phyloP scores from a whole-genome alignment of 2,797 vertebrate genomes.

The Peromyscus nudipes region DNA sequence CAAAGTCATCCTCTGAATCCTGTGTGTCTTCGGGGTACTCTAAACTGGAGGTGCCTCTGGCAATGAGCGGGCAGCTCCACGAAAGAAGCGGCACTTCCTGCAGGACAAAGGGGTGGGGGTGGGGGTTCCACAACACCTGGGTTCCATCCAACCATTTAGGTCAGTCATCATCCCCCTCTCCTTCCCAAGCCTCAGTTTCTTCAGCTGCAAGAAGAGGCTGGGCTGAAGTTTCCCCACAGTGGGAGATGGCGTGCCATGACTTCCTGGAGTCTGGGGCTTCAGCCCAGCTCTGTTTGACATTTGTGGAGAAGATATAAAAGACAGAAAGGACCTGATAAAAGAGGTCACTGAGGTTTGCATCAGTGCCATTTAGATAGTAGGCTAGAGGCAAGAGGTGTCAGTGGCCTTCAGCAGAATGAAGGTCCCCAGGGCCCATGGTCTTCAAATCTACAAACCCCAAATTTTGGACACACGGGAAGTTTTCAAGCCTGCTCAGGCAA shows the following conservation, averaged over 20 bases:
- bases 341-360: not conserved
- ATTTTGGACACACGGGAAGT: not conserved
- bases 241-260: not conserved
- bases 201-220: not conserved
- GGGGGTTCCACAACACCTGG: not conserved
- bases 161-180: not conserved
- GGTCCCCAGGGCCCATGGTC: not conserved
- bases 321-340: not conserved
- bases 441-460: not conserved
- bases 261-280: not conserved
- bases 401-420: not conserved
- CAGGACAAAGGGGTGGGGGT: not conserved
- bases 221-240: not conserved
- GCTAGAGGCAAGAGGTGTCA: not conserved
- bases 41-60: not conserved
- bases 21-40: no score
- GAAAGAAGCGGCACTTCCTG: not conserved
- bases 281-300: not conserved
- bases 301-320: not conserved
- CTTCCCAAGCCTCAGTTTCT: constrained; percentile 28
- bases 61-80: not conserved
- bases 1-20: not conserved
- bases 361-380: not conserved
- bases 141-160: not conserved
- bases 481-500: not conserved